A percentile compares a stretch with the other conserved stretches of the same genome.
Evolutionary conservation across 2,113 vertebrate species (phyloP).

Genomic region (Alectura lathami): DNA sequence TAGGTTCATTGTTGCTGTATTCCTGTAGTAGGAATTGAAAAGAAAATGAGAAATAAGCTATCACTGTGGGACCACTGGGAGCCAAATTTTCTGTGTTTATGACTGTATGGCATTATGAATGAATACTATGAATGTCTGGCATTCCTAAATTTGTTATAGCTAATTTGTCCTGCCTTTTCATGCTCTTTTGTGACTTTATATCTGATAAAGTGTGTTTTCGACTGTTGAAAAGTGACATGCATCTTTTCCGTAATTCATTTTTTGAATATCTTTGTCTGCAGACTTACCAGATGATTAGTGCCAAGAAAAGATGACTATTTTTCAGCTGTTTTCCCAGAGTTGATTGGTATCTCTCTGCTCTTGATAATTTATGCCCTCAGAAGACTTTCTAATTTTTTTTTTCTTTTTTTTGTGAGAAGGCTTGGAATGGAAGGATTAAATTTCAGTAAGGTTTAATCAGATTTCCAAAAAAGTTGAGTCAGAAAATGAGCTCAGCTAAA

Average conservation of each 20-base stretch:
- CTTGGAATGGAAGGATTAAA: slow-evolving; percentile 13
- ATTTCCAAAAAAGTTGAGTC: background rate
- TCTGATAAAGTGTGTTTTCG: background rate
- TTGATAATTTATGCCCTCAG: background rate
- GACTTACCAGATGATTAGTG: background rate
- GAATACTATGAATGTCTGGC: background rate
- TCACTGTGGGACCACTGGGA: background rate
- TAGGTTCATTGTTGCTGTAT: background rate
- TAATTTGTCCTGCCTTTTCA: background rate
- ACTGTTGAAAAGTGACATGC: background rate
- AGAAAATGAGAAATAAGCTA: background rate
- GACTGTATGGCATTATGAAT: background rate
- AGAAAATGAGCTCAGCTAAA: background rate
- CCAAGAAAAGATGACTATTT: background rate
- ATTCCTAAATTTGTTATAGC: background rate
- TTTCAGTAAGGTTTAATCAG: background rate
- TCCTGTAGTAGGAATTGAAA: background rate
- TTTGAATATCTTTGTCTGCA: background rate
- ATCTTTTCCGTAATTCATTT: background rate
- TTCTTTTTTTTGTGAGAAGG: background rate
- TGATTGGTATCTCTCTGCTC: background rate
- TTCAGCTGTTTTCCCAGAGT: background rate
- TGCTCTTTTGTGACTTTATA: background rate
- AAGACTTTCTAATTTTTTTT: background rate
- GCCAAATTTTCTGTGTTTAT: background rate